A percentile compares a stretch with the other conserved stretches of the same genome.
Evolutionary conservation across 2,888 invertebrate species (phyloP).

Genomic region (Chloroclystis v-ata): DNA sequence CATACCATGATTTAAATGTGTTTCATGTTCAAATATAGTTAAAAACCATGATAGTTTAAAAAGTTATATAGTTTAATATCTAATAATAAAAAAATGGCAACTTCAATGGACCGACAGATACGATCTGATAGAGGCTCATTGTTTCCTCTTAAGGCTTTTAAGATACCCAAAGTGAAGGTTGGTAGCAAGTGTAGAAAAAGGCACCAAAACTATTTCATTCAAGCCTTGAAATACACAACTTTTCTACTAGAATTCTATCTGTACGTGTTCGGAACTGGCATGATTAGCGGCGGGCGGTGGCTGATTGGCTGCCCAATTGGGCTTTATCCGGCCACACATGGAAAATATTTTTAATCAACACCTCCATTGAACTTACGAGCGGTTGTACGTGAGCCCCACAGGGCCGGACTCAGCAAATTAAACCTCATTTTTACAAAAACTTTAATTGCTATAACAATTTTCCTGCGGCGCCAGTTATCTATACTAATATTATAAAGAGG

Average conservation of each 20-base stretch:
- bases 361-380: slow-evolving; percentile 80
- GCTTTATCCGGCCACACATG: slow-evolving; percentile 78
- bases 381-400: slow-evolving; percentile 75
- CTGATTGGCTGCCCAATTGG: slow-evolving; percentile 78
- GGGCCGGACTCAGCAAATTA: slow-evolving; percentile 48
- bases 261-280: slow-evolving; percentile 43
- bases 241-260: not conserved
- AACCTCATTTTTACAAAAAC: slow-evolving; percentile 24
- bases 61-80: too few species aligned
- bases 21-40: too few species aligned
- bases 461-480: slow-evolving; percentile 1
- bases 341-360: slow-evolving; percentile 80
- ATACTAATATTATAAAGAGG: too few species aligned
- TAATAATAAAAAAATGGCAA: too few species aligned
- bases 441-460: slow-evolving; percentile 8
- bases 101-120: too few species aligned
- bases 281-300: slow-evolving; percentile 69
- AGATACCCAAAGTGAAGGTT: too few species aligned
- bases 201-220: too few species aligned
- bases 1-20: too few species aligned
- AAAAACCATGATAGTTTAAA: too few species aligned
- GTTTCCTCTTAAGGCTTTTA: too few species aligned
- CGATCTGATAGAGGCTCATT: too few species aligned
- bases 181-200: too few species aligned
- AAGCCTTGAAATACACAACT: not conserved